Percentiles rank a stretch among this genome's conserved stretches.
These are phyloP conservation scores for Scotopteryx bipunctaria DNA, from an alignment of 2,888 invertebrate genomes.

Conservation along the genomic window DNA sequence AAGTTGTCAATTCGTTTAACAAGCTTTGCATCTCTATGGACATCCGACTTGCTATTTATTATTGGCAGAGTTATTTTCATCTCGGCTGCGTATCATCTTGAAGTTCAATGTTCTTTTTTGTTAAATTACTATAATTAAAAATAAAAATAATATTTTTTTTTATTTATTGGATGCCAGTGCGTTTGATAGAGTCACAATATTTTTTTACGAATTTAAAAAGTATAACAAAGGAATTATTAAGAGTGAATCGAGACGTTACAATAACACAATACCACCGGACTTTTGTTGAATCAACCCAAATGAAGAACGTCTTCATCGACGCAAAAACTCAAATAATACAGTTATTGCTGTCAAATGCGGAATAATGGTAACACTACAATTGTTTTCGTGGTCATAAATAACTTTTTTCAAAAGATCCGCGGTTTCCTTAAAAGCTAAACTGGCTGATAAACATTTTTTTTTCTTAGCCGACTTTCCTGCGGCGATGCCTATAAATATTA, in stretches of 20 bases:
- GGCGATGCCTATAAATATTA: conserved; percentile 82
- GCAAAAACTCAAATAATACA: conserved; percentile 71
- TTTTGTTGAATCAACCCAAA: conserved; percentile 57
- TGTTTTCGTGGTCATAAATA: conserved; percentile 81
- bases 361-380: conserved; percentile 81
- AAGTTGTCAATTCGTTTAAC: conserved; percentile 31
- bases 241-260: conserved; percentile 33
- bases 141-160: conserved; percentile 5
- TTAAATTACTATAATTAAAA: conserved; percentile 9
- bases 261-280: conserved; percentile 41
- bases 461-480: conserved; percentile 74
- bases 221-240: conserved; percentile 39
- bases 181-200: conserved; percentile 16
- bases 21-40: conserved; percentile 28
- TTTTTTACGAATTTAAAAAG: conserved; percentile 15
- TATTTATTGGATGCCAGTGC: conserved; percentile 19
- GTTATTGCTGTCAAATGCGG: conserved; percentile 80
- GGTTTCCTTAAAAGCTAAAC: conserved; percentile 83
- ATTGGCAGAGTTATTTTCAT: conserved; percentile 24
- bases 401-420: conserved; percentile 80
- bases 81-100: conserved; percentile 8
- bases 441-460: conserved; percentile 82
- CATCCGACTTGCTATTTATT: conserved; percentile 19
- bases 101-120: too few species aligned
- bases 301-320: conserved; percentile 70